Conservation (phyloP, 2,888 invertebrate species). For the Prosopocoilus inquinatus region DNA sequence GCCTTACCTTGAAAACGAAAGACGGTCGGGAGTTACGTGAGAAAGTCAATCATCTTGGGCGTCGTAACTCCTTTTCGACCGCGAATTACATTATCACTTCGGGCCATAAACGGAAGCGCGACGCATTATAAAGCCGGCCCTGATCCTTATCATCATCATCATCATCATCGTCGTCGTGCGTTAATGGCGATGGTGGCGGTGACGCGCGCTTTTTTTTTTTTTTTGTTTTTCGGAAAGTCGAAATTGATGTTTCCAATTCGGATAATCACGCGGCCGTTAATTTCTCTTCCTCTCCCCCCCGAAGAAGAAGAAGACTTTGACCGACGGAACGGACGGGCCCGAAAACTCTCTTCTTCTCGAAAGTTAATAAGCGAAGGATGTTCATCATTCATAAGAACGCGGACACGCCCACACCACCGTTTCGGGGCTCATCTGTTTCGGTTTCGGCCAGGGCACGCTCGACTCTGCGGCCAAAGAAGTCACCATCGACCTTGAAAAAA, state of each 20-base stretch:
- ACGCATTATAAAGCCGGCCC: no score
- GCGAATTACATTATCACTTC: no score
- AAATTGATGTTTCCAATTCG: conserved; percentile 1
- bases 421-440: conserved; percentile 27
- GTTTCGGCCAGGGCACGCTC: conserved; percentile 21
- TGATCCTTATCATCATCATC: no score
- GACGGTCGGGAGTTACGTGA: no score
- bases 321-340: conserved; percentile 9
- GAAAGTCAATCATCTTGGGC: no score
- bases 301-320: background rate
- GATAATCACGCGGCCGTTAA: background rate
- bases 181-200: no score
- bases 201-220: no score
- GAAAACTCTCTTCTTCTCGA: conserved; percentile 23
- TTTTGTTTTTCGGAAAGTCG: background rate
- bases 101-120: no score
- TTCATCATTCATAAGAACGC: conserved; percentile 30
- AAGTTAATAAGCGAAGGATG: conserved; percentile 27
- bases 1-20: no score
- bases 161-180: no score
- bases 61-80: no score
- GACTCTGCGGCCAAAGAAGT: conserved; percentile 19
- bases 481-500: conserved; percentile 17
- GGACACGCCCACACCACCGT: conserved; percentile 28
- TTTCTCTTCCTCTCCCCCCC: background rate